Evolutionary conservation across 2,113 vertebrate species (phyloP), one percentile per base, ranked within the genome.

Genomic region (Machaerirhynchus nigripectus): DNA sequence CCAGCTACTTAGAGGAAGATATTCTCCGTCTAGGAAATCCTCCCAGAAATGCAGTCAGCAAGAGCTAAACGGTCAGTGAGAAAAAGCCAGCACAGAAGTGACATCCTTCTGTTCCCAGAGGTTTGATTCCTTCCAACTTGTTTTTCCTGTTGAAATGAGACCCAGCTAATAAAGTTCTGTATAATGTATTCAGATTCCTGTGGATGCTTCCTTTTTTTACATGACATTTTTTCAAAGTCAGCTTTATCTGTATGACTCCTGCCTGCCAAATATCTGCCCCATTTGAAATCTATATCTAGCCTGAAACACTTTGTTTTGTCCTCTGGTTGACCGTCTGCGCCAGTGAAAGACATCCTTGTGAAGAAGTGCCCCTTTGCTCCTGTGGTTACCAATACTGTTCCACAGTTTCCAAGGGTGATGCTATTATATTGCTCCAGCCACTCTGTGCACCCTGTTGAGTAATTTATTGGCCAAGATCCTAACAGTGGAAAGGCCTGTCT

Each of bases 281-380:
- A 93, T 95, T 96, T 97, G 94, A 93, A 96, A 95, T 96, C 93
- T 95, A 96, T 93, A 96, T 96, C 86, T 91, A 95, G 97, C 92
- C 89, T 96, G 97, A 93, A 97, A 95, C 84, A 93, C 84, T 97
- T 92, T 85, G 86, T 85, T 96, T 84, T 98, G 98, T 96, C 98
- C 98, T 98, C 92, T 96, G 87, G 73, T 97, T 98, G 98, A 98
- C 98, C 93, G 98, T 98, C 98, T 98, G 97, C 30, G 4, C 87
- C 96, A 97, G 35, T 98, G 98, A 98, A 98, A 98, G 98, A 53
- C 96, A 80, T 90, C 85, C 94, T 98, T 98, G 98, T 98, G 87
- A 88, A 95, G 91, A 95, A 79, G 60, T 97, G 96, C 93, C 95
- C 97, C 87, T 97, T 97, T 97, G 97, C 95, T 97, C 97, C 95